Base-by-base conservation (phyloP, 2,888 invertebrate genomes). In the Mimas tiliae region DNA sequence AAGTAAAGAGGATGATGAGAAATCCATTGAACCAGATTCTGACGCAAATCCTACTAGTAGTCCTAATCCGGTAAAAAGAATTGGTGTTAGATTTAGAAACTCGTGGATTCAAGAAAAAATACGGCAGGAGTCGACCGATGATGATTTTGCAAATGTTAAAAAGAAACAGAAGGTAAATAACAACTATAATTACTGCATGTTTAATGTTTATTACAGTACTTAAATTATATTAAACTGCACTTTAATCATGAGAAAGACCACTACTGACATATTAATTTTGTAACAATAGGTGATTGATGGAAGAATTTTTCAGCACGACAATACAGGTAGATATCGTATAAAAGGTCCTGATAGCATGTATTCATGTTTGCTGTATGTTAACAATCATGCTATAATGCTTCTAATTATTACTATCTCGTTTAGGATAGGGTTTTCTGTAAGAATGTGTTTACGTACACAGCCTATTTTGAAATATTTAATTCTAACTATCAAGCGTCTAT, bases 1-100 rank as follows among this genome's bases (percentile, higher is more conserved):
- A 63, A 93, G 89, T 68, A 91, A 92, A 71, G 89, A 88, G 45
- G 93, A 94, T 52, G 94, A 94, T 76, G 87, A 88, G 0, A 91
- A 90, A 72, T 88, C 88, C 1, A 64, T 82, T 11, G 88, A 87
- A 62, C 81, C 83, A 8, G 91, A 91, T 68, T 90, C 91, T 0
- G 93, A 93, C 42, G 85, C 83, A 14, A 80, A 79, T 48, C 84
- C 86, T 0, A 87, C 85, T 14, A 89, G 85, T 68, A 89, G 86
- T 70, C 88, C 87, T 0, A 83, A 76, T 69, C 80, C 78, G 9
- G 80, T 81, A 6, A 93, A 91, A 76, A 78, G 90, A 69, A 76
- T 83, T 12, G 90, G 90, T 0, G 93, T 90, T 1, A 80, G 93
- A 67, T 94, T 93, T 71, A 82, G 92, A 74, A 88, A 84, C 19